Evolutionary conservation across 2,888 invertebrate species (phyloP), one percentile per base, ranked within the genome.

Genomic region (Drosophila mimica): DNA sequence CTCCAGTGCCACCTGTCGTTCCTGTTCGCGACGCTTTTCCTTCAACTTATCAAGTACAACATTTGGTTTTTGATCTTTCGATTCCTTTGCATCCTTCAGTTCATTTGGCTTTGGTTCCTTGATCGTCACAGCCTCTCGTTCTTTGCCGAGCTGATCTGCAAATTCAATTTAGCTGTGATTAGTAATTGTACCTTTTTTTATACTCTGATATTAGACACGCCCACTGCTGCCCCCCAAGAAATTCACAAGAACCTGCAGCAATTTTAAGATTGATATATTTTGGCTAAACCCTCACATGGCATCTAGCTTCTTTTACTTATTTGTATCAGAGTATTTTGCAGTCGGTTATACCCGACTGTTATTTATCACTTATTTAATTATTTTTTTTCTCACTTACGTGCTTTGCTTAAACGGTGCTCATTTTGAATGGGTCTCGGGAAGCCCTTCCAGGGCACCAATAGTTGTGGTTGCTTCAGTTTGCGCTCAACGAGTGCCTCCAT

Each of bases 401-500:
- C 1, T 30, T 64, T 68, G 53, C 13, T 8, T 4, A 13, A 15
- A 46, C 15, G 15, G 1, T 52, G 70, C 2, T 80, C 76, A 0
- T 20, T 0, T 3, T 68, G 61, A n/a, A 70, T 51, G 8, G 70
- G 58, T 13, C 74, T 90, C 11, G 91, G 91, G 30, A 87, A 87
- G 4, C 90, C 91, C 15, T 78, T 85, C 91, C 91, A 87, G 4
- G 88, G 85, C 56, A 89, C 52, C n/a, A 74, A 15, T 0, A 85
- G 31, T 17, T 69, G 70, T 0, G 66, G 52, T 25, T 79, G 34
- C 25, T 34, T 56, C 3, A 25, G 15, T 9, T 75, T 70, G 7
- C 34, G 48, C 6, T 33, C 58, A 3, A 54, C 69, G 15, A 66
- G 1, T 0, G 17, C 3, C 25, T 69, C 71, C 11, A 67, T 49